Percentiles rank a stretch among this genome's conserved stretches.
Evolutionary conservation across 2,888 invertebrate genomes (phyloP).

Genomic region (Hipparchia semele): DNA sequence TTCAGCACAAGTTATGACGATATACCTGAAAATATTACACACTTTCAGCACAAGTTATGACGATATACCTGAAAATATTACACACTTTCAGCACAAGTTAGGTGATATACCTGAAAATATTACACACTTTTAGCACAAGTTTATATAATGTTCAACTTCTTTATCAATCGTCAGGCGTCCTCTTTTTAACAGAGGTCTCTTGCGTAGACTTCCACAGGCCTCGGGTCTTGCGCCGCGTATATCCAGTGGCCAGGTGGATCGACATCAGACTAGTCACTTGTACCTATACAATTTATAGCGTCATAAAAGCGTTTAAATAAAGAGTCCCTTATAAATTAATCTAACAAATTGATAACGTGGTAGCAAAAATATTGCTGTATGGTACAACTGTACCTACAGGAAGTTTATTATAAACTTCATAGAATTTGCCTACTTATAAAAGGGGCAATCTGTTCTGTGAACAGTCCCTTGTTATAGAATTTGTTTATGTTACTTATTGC

Average conservation of each 20-base stretch:
- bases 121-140: neutral
- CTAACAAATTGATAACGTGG: neutral
- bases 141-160: no score
- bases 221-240: no score
- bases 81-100: neutral
- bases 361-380: neutral
- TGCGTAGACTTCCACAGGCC: no score
- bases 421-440: neutral
- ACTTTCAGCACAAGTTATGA: conserved; percentile 71
- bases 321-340: neutral
- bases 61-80: conserved; percentile 77
- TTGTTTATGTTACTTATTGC: no score
- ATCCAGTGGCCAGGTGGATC: no score
- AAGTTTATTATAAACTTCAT: neutral
- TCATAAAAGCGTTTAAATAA: neutral
- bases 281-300: no score
- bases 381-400: neutral
- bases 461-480: neutral
- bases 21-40: conserved; percentile 71
- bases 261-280: no score
- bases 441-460: neutral
- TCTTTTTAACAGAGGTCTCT: no score
- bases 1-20: conserved; percentile 78
- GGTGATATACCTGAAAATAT: conserved; percentile 84
- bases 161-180: no score